phyloP scores from a whole-genome alignment of 1,140 invertebrate genomes.

The Drosophila elegans region DNA sequence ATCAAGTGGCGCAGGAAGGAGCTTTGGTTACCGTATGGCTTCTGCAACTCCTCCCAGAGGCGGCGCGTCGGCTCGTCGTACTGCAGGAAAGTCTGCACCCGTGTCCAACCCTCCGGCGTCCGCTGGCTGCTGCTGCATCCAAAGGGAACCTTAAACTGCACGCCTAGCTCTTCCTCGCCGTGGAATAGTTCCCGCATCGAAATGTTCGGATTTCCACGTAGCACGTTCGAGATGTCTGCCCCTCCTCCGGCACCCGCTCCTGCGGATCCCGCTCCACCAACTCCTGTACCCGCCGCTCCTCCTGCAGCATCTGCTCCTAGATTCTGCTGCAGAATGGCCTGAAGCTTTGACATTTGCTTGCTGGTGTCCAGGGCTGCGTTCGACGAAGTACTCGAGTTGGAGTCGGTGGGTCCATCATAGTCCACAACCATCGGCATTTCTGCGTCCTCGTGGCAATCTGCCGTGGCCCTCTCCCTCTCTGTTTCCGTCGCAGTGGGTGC shows the following conservation, averaged over 20 bases:
- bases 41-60: slow-evolving; percentile 92
- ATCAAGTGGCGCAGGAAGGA: slow-evolving; percentile 93
- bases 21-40: slow-evolving; percentile 93
- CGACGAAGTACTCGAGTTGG: slow-evolving; percentile 70
- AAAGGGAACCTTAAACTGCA: slow-evolving; percentile 87
- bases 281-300: not conserved
- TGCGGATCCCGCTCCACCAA: not conserved
- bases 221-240: slow-evolving; percentile 84
- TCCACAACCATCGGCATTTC: slow-evolving; percentile 67
- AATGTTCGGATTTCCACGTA: slow-evolving; percentile 91
- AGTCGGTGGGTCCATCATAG: slow-evolving; percentile 71
- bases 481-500: slow-evolving; percentile 4
- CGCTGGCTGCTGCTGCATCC: slow-evolving; percentile 78
- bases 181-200: slow-evolving; percentile 92
- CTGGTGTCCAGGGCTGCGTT: slow-evolving; percentile 32
- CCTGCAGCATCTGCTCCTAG: slow-evolving; percentile 20
- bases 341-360: slow-evolving; percentile 75
- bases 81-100: slow-evolving; percentile 91
- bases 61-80: slow-evolving; percentile 92
- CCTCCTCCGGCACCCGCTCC: slow-evolving; percentile 13
- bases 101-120: slow-evolving; percentile 92
- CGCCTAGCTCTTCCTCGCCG: slow-evolving; percentile 91
- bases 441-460: slow-evolving; percentile 17
- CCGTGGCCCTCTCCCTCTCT: not conserved
- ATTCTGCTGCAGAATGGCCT: slow-evolving; percentile 79